These are phyloP conservation scores for Onthophagus taurus DNA, from an alignment of 1,140 invertebrate genomes.

Conservation along the genomic window DNA sequence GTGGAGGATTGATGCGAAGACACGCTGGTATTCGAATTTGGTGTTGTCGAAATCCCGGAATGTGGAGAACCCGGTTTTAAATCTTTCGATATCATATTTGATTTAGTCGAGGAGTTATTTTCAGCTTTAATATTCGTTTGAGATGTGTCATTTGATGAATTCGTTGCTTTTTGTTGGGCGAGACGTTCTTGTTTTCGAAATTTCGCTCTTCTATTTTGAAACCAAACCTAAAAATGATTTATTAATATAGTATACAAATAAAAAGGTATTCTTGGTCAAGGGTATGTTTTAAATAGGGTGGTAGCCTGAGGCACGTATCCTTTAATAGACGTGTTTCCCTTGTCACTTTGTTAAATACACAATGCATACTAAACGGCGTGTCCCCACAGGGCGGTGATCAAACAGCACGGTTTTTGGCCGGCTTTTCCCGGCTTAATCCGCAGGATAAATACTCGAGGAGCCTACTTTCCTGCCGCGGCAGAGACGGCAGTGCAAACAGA, in stretches of 20 bases:
- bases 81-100: conserved; percentile 29
- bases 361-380: conserved; percentile 30
- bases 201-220: conserved; percentile 86
- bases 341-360: conserved; percentile 36
- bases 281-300: neutral
- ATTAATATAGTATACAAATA: neutral
- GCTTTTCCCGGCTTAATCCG: conserved; percentile 25
- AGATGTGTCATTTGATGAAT: conserved; percentile 21
- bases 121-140: conserved; percentile 32
- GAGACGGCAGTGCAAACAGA: conserved; percentile 29
- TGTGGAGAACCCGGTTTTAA: conserved; percentile 39
- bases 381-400: conserved; percentile 15
- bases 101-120: conserved; percentile 25
- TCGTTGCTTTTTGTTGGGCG: conserved; percentile 62
- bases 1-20: conserved; percentile 38
- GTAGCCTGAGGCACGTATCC: conserved; percentile 19
- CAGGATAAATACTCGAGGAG: conserved; percentile 29
- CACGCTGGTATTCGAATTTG: conserved; percentile 37
- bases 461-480: conserved; percentile 23
- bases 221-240: conserved; percentile 69
- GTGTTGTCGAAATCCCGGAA: conserved; percentile 39
- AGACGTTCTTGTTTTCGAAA: conserved; percentile 86
- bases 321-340: conserved; percentile 32
- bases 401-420: conserved; percentile 23
- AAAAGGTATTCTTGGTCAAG: conserved; percentile 1